Conservation (phyloP, 2,797 vertebrate genomes). For the Thalassophryne amazonica region DNA sequence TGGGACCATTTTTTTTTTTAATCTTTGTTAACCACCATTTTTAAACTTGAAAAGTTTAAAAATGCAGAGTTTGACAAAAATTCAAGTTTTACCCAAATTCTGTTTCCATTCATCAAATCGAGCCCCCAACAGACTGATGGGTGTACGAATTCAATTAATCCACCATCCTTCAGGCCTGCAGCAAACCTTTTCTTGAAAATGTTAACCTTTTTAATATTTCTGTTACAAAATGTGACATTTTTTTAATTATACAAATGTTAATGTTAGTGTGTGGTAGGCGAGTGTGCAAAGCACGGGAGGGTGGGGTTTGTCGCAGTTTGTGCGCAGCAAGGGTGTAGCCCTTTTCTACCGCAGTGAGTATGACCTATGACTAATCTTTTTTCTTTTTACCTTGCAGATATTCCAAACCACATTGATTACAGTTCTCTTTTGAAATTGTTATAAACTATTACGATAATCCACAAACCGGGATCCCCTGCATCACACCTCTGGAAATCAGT, state of each 20-base stretch:
- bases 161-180: constrained; percentile 8
- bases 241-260: neutral
- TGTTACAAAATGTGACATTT: neutral
- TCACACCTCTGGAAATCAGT: constrained; percentile 26
- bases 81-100: constrained; percentile 39
- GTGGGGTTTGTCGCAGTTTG: constrained; percentile 82
- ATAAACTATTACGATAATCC: constrained; percentile 9
- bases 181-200: neutral
- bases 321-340: constrained; percentile 81
- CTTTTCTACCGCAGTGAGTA: constrained; percentile 75
- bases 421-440: constrained; percentile 14
- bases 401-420: constrained; percentile 32
- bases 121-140: constrained; percentile 21
- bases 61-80: constrained; percentile 26
- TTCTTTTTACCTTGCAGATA: constrained; percentile 57
- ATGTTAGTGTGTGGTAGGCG: neutral
- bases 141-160: constrained; percentile 22
- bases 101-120: constrained; percentile 59
- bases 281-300: constrained; percentile 41
- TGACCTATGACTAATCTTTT: constrained; percentile 75
- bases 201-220: constrained; percentile 5
- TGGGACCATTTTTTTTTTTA: too few relatives aligned
- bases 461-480: neutral
- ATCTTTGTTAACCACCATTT: too few relatives aligned
- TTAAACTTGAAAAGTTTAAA: too few relatives aligned